Conservation (phyloP, 2,113 vertebrate genomes). For the Marmota monax region DNA sequence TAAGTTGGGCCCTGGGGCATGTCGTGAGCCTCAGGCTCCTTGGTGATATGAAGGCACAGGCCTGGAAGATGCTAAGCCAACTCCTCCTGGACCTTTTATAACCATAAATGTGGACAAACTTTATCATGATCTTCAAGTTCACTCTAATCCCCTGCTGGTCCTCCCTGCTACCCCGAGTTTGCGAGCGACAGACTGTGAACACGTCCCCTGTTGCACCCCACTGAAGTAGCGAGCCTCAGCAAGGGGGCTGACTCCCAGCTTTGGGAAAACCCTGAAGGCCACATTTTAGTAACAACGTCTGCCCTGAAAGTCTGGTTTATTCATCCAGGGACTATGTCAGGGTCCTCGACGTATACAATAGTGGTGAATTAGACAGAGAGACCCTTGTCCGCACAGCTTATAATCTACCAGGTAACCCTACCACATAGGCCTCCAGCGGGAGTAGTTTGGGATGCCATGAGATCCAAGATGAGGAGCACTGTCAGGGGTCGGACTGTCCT, state of each 20-base stretch:
- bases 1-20: background rate
- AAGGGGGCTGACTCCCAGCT: background rate
- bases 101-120: background rate
- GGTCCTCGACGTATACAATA: background rate
- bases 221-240: background rate
- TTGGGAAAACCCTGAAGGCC: background rate
- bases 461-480: background rate
- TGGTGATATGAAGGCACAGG: background rate
- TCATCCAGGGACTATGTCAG: background rate
- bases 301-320: background rate
- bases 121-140: background rate
- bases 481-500: background rate
- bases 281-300: background rate
- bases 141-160: background rate
- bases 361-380: background rate
- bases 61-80: background rate
- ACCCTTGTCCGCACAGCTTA: background rate
- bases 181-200: background rate
- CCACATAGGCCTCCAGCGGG: background rate
- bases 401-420: background rate
- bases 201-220: background rate
- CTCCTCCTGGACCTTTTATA: background rate
- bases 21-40: background rate
- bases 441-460: background rate
- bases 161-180: background rate